Evolutionary conservation across 2,888 invertebrate genomes (phyloP).

Genomic region (Archips crataeganus): DNA sequence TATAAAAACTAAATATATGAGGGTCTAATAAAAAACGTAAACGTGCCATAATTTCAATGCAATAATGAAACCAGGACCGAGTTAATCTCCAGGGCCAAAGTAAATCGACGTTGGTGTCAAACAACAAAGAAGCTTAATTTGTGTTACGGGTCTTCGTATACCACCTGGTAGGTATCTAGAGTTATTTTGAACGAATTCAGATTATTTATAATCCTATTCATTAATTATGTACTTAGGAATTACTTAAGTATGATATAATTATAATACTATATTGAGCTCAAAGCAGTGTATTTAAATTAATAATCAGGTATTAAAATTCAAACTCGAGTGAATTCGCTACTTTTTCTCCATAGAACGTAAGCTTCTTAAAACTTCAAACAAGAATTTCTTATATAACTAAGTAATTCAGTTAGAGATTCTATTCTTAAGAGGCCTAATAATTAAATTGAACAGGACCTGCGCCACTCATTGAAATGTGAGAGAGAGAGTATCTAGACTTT

Average conservation of each 20-base stretch:
- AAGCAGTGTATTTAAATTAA: background rate
- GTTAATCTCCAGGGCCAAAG: too few relatives aligned
- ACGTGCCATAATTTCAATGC: too few relatives aligned
- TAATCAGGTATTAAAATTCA: slow-evolving; percentile 3
- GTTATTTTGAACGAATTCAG: background rate
- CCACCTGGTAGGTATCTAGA: too few relatives aligned
- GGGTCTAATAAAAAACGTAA: too few relatives aligned
- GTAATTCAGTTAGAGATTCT: slow-evolving; percentile 24
- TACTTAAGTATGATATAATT: background rate
- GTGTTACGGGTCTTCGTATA: too few relatives aligned
- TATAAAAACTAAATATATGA: too few relatives aligned
- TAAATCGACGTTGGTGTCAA: too few relatives aligned
- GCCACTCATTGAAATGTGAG: background rate
- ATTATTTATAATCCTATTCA: background rate
- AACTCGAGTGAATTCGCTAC: slow-evolving; percentile 13
- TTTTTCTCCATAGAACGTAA: slow-evolving; percentile 27
- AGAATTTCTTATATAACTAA: slow-evolving; percentile 20
- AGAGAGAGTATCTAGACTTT: background rate
- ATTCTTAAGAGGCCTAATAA: slow-evolving; percentile 22
- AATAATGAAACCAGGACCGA: too few relatives aligned
- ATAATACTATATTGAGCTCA: background rate
- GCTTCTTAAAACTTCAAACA: slow-evolving; percentile 29
- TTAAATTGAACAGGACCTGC: slow-evolving; percentile 32
- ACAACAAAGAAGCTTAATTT: too few relatives aligned
- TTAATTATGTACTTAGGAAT: background rate